A percentile compares a stretch with the other conserved stretches of the same genome.
These are phyloP conservation scores for Amphimallon solstitiale DNA, from an alignment of 2,888 invertebrate species.

Conservation along the genomic window DNA sequence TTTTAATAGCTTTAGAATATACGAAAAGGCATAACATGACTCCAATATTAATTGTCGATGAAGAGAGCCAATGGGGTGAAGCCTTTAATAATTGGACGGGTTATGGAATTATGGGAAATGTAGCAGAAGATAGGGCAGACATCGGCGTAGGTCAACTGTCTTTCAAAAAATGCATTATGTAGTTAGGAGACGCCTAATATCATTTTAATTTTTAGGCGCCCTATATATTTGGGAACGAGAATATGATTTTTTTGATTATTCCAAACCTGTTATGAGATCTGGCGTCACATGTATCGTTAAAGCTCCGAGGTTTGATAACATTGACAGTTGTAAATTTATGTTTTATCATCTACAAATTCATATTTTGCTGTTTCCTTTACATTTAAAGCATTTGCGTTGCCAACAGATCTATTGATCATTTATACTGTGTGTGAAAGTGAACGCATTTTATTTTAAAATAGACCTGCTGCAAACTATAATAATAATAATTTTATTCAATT, in stretches of 20 bases:
- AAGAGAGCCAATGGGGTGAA: conserved; percentile 73
- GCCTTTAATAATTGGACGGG: conserved; percentile 73
- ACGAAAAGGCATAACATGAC: conserved; percentile 64
- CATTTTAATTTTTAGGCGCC: conserved; percentile 58
- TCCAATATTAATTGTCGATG: conserved; percentile 64
- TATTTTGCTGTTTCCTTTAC: no score
- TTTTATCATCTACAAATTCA: no score
- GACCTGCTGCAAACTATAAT: no score
- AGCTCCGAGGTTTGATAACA: conserved; percentile 67
- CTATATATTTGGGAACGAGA: conserved; percentile 72
- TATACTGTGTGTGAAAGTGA: no score
- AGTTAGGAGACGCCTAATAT: neutral
- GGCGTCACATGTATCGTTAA: conserved; percentile 77
- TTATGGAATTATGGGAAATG: conserved; percentile 72
- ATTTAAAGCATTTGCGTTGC: no score
- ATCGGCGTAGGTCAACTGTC: conserved; percentile 66
- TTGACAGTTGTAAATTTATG: neutral
- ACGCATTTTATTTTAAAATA: no score
- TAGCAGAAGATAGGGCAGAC: conserved; percentile 71
- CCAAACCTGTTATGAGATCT: conserved; percentile 69
- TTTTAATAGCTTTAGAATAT: conserved; percentile 66
- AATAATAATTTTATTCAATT: no score
- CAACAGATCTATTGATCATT: no score
- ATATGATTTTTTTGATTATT: conserved; percentile 71
- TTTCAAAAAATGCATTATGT: neutral